These are phyloP conservation scores for Caenorhabditis remanei DNA, from an alignment of 1,140 invertebrate species.

Conservation along the genomic window DNA sequence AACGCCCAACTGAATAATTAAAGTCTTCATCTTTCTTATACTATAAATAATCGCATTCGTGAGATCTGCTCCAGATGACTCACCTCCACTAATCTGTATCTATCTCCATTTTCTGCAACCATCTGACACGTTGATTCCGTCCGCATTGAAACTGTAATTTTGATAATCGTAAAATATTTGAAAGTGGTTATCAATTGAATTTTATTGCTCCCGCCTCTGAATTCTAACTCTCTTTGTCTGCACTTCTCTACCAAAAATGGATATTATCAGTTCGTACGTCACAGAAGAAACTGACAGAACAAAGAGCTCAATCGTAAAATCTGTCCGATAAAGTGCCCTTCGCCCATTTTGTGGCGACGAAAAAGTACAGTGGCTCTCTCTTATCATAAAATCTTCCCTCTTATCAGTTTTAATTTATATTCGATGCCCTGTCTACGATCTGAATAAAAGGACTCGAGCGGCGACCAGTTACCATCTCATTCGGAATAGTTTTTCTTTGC, in stretches of 20 bases:
- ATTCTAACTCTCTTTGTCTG: constrained; percentile 7
- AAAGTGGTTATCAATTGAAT: too few relatives aligned
- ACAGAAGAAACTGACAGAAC: neutral
- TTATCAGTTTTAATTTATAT: constrained; percentile 24
- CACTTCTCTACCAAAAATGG: neutral
- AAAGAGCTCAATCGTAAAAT: constrained; percentile 16
- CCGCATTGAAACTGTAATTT: too few relatives aligned
- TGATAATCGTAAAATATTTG: too few relatives aligned
- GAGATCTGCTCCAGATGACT: too few relatives aligned
- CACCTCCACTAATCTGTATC: too few relatives aligned
- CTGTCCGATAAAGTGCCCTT: neutral
- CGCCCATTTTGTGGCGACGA: neutral
- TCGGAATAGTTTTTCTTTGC: constrained; percentile 6
- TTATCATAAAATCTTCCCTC: neutral
- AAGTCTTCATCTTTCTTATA: too few relatives aligned
- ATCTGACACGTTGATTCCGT: too few relatives aligned
- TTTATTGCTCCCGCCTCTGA: too few relatives aligned
- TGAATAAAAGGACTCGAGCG: neutral
- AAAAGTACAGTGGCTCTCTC: constrained; percentile 32
- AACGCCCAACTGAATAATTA: too few relatives aligned
- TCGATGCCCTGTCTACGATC: neutral
- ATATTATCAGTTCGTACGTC: neutral
- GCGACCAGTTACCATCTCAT: neutral
- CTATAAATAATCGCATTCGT: too few relatives aligned
- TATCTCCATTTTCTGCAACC: too few relatives aligned